A percentile compares a stretch with the other conserved stretches of the same genome.
phyloP scores from a whole-genome alignment of 2,797 vertebrate species.

The Enteromius argenteus region DNA sequence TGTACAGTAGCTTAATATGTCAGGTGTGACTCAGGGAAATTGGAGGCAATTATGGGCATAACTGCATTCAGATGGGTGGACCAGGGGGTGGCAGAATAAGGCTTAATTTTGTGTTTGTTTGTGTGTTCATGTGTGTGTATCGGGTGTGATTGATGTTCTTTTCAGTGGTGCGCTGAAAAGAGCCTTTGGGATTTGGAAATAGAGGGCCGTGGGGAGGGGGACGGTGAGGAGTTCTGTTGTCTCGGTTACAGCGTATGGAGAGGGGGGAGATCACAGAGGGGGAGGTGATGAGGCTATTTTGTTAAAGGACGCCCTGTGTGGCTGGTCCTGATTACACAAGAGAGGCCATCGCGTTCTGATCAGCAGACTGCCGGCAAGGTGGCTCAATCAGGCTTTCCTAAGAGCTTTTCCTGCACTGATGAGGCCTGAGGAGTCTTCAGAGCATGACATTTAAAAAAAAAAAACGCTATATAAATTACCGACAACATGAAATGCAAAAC shows the following conservation, averaged over 20 bases:
- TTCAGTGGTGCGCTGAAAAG: conserved; percentile 15
- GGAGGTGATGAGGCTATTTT: conserved; percentile 56
- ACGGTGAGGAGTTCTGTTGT: conserved; percentile 34
- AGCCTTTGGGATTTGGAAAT: conserved; percentile 27
- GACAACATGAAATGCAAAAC: neutral
- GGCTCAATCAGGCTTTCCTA: conserved; percentile 38
- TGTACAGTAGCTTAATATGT: conserved; percentile 63
- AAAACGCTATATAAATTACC: neutral
- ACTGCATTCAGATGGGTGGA: conserved; percentile 32
- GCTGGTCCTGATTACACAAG: conserved; percentile 52
- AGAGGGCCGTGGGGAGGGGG: conserved; percentile 5
- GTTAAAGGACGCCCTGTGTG: conserved; percentile 49
- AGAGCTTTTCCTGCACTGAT: conserved; percentile 48
- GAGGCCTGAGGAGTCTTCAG: conserved; percentile 40
- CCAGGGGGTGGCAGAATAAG: neutral
- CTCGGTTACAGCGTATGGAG: conserved; percentile 49
- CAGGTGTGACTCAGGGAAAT: conserved; percentile 59
- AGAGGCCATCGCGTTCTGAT: conserved; percentile 42
- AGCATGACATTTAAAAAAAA: conserved; percentile 13
- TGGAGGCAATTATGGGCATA: conserved; percentile 53
- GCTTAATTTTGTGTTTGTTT: conserved; percentile 32
- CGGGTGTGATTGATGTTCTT: conserved; percentile 31
- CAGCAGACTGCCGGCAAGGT: conserved; percentile 23
- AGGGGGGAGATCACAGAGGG: conserved; percentile 27
- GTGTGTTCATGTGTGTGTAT: neutral